A percentile compares a stretch with the other conserved stretches of the same genome.
These are phyloP conservation scores for Sebastes iracundus DNA, from an alignment of 2,797 vertebrate genomes.

Conservation along the genomic window DNA sequence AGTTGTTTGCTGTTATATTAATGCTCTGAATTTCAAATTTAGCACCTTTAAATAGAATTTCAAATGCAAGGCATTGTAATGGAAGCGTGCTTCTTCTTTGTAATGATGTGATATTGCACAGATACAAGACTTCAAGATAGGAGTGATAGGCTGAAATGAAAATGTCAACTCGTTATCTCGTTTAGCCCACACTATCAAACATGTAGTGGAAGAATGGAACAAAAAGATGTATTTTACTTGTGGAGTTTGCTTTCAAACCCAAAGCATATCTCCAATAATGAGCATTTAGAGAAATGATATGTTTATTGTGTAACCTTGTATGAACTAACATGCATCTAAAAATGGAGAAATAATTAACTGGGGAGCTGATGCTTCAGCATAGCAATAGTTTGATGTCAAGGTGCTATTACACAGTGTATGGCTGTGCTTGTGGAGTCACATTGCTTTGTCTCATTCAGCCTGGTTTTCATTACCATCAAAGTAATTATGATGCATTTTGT, in stretches of 20 bases:
- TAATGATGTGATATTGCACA: slow-evolving; percentile 26
- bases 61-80: slow-evolving; percentile 47
- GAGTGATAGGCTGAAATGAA: slow-evolving; percentile 59
- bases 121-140: slow-evolving; percentile 38
- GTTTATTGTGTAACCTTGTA: background rate
- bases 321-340: background rate
- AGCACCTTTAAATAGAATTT: slow-evolving; percentile 2
- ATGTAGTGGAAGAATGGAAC: background rate
- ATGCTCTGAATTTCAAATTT: too few species aligned
- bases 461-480: background rate
- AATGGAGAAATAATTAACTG: background rate
- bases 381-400: background rate
- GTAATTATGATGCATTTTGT: background rate
- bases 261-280: background rate
- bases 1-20: too few species aligned
- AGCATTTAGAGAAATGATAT: background rate
- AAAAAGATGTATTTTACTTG: background rate
- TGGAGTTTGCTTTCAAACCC: background rate
- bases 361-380: background rate
- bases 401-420: background rate
- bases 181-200: slow-evolving; percentile 8
- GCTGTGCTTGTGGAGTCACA: background rate
- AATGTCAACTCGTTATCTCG: slow-evolving; percentile 51
- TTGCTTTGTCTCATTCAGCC: background rate
- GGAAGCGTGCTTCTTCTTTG: slow-evolving; percentile 29